phyloP scores from a whole-genome alignment of 2,113 vertebrate species.

The Himantopus leucocephalus region DNA sequence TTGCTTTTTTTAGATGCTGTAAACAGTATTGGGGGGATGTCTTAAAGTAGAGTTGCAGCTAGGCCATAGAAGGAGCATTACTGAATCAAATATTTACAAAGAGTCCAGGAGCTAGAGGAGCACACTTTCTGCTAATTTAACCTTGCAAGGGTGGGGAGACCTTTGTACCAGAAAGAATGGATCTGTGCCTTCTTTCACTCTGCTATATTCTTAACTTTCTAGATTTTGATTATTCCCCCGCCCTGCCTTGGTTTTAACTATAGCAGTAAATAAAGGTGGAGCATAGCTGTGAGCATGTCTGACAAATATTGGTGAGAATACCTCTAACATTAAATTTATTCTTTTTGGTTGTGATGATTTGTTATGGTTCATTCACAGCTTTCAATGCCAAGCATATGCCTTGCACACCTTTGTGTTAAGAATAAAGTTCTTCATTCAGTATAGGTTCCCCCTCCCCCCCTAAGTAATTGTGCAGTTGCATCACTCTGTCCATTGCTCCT shows the following conservation, averaged over 20 bases:
- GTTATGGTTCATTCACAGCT: not conserved
- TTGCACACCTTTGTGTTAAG: not conserved
- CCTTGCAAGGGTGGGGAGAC: not conserved
- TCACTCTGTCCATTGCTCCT: not conserved
- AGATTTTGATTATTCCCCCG: not conserved
- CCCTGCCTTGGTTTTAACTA: not conserved
- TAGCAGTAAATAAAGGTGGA: not conserved
- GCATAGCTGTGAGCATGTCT: not conserved
- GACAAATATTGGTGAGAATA: not conserved
- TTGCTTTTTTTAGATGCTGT: slow-evolving; percentile 72
- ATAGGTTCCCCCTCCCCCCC: not conserved
- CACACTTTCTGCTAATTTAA: not conserved
- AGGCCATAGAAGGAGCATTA: slow-evolving; percentile 61
- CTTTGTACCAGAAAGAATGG: not conserved
- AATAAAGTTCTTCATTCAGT: not conserved
- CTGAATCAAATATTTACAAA: slow-evolving; percentile 63
- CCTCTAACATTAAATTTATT: not conserved
- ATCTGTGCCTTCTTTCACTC: not conserved
- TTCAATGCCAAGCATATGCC: not conserved
- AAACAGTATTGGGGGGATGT: slow-evolving; percentile 56
- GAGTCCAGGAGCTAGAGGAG: slow-evolving; percentile 10
- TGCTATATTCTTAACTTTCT: not conserved
- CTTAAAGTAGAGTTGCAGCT: slow-evolving; percentile 54
- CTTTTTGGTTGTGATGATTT: not conserved
- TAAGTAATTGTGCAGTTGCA: not conserved